Evolutionary conservation across 2,888 invertebrate genomes (phyloP), one percentile per base, ranked within the genome.

Genomic region (Euphydryas editha): DNA sequence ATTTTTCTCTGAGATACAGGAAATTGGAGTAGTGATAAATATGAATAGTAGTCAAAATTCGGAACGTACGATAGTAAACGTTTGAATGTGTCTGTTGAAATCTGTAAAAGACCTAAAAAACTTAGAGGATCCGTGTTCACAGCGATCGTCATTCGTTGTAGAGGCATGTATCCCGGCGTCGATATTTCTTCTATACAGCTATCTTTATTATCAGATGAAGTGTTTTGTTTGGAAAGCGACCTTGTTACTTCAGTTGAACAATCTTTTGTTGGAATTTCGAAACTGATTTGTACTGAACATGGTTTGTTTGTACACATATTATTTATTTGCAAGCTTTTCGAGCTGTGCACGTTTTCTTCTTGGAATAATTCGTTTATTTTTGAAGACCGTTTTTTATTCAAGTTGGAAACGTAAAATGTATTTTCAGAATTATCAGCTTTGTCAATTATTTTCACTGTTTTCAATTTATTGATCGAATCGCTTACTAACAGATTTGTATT

Each of bases 91-190:
- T 87, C 88, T 1, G 82, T 78, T 1, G 90, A 89, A 49, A 90
- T 75, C 20, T 77, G 81, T 54, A 91, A 46, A 46, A 91, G 72
- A 1, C 84, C 81, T 0, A 84, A 59, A 13, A 90, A 70, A 11
- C 88, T 84, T 0, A 90, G 63, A 8, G 90, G 90, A 58, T 91
- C 92, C 4, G 91, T 91, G 63, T 91, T 91, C n/a, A 88, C 86
- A 3, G 87, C 88, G 65, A 85, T 85, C 0, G 86, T 82, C 73
- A 84, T 81, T 46, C 60, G 69, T 10, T 59, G 75, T 8, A 57
- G 46, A 8, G 63, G 42, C 1, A 47, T 59, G 13, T 39, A 44
- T 54, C 67, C 59, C 5, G 63, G 62, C 24, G 60, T 49, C 17
- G 24, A 55, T 3, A 75, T 71, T 49, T 78, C 76, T 67, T 81